Evolutionary conservation across 2,888 invertebrate species (phyloP).

Genomic region (Dorcus parallelipipedus): DNA sequence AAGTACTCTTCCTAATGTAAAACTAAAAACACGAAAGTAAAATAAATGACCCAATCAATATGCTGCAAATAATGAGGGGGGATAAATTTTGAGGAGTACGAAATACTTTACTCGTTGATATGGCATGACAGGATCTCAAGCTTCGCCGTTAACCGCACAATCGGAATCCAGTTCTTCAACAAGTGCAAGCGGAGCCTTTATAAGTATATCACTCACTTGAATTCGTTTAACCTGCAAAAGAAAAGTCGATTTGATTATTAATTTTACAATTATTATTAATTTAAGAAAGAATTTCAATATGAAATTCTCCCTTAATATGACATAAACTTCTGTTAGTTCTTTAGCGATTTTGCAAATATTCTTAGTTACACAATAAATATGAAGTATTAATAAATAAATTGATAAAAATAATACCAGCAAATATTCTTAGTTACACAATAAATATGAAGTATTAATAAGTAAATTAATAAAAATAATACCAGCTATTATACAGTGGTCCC

Average conservation of each 20-base stretch:
- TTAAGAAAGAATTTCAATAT: too few relatives aligned
- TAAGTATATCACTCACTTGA: constrained; percentile 41
- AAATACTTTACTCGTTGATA: constrained; percentile 24
- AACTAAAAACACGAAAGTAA: not conserved
- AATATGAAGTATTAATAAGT: too few relatives aligned
- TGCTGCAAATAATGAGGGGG: not conserved
- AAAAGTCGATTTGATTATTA: constrained; percentile 12
- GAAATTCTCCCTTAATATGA: too few relatives aligned
- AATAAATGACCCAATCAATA: not conserved
- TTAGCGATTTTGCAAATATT: too few relatives aligned
- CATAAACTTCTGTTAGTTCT: too few relatives aligned
- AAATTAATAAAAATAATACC: too few relatives aligned
- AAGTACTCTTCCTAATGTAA: not conserved
- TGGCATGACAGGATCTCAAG: constrained; percentile 21
- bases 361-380: too few relatives aligned
- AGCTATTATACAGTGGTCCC: too few relatives aligned
- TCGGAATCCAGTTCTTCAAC: constrained; percentile 42
- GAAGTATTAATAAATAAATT: too few relatives aligned
- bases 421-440: too few relatives aligned
- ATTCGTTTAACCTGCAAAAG: constrained; percentile 43
- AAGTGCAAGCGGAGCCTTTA: constrained; percentile 46
- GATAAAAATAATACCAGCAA: too few relatives aligned
- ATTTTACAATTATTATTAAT: too few relatives aligned
- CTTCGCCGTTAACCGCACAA: constrained; percentile 21
- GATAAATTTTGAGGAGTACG: constrained; percentile 12